Evolutionary conservation across 2,888 invertebrate species (phyloP).

Genomic region (Drosophila recens): DNA sequence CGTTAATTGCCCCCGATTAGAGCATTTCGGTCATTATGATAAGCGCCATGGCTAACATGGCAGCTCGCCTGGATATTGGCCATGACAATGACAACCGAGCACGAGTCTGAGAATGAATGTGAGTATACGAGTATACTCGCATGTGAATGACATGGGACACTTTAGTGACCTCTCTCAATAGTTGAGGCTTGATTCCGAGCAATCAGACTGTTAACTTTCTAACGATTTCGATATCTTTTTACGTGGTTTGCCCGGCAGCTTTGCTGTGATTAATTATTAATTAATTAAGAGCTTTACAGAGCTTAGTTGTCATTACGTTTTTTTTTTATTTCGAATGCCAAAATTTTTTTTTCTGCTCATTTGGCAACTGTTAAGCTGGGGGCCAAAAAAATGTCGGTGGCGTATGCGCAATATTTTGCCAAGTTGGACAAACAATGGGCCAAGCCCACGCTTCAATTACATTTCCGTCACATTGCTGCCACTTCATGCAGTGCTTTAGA

Average conservation of each 20-base stretch:
- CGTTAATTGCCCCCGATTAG: slow-evolving; percentile 78
- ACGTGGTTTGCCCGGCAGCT: slow-evolving; percentile 38
- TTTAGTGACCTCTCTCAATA: slow-evolving; percentile 24
- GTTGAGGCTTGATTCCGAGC: slow-evolving; percentile 13
- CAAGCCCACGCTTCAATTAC: slow-evolving; percentile 35
- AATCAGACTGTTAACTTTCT: slow-evolving; percentile 28
- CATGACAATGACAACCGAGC: slow-evolving; percentile 44
- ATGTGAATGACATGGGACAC: slow-evolving; percentile 10
- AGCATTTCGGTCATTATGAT: slow-evolving; percentile 77
- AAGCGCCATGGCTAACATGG: slow-evolving; percentile 47
- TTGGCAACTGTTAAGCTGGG: slow-evolving; percentile 41
- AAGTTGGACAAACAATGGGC: slow-evolving; percentile 28
- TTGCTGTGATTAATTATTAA: slow-evolving; percentile 75
- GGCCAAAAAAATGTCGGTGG: slow-evolving; percentile 9
- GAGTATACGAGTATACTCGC: slow-evolving; percentile 4
- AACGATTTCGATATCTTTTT: slow-evolving; percentile 43
- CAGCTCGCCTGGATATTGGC: slow-evolving; percentile 53
- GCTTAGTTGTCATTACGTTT: slow-evolving; percentile 53
- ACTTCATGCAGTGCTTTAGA: slow-evolving; percentile 38
- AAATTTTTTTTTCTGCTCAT: slow-evolving; percentile 13
- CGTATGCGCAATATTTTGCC: slow-evolving; percentile 54
- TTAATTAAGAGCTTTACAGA: slow-evolving; percentile 73
- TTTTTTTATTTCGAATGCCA: slow-evolving; percentile 2
- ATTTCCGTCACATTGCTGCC: slow-evolving; percentile 39
- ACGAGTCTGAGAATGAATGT: background rate